Evolutionary conservation across 2,888 invertebrate genomes (phyloP), one percentile per base, ranked within the genome.

Genomic region (Meliscaeva auricollis): DNA sequence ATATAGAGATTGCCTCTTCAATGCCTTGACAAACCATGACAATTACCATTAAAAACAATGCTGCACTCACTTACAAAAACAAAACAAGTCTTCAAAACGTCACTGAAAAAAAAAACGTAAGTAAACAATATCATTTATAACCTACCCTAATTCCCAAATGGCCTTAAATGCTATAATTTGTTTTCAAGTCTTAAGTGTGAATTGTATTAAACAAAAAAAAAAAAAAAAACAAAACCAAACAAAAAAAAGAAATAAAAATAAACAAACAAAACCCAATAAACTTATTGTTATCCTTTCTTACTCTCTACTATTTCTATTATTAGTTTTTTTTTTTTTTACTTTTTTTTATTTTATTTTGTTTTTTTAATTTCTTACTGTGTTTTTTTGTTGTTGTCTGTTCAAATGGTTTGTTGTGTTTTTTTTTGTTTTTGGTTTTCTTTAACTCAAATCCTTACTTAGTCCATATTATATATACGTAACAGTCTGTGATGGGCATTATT

Each of bases 161-260:
- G 81, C 56, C 73, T 81, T 77, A 81, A 81, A 77, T 69, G 60
- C 73, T 77, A 85, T 15, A 69, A 77, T 81, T 77, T 81, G 60
- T 85, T 81, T 62, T 80, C 73, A 85, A 85, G 85, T 85, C 85
- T 85, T 85, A 77, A 85, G 80, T 73, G 68, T 81, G 54, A 73
- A 81, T 80, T 50, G 32, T 30, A 46, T 26, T 32, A 20, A 50
- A 41, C 26, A 41, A 38, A 35, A 50, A 50, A 64, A 38, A 54
- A 64, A 17, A 74, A 54, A 9, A 68, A 60, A 60, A 60, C 6
- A 54, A 52, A 35, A 32, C 32, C 32, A 35, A 35, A 35, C 26
- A 35, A 50, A 41, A 9, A 72, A 38, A 41, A 66, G 70, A 64
- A 22, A 17, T 26, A 22, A 9, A 44, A 58, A 44, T 62, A 58